phyloP scores from a whole-genome alignment of 1,140 invertebrate genomes.

The Drosophila sulfurigaster region DNA sequence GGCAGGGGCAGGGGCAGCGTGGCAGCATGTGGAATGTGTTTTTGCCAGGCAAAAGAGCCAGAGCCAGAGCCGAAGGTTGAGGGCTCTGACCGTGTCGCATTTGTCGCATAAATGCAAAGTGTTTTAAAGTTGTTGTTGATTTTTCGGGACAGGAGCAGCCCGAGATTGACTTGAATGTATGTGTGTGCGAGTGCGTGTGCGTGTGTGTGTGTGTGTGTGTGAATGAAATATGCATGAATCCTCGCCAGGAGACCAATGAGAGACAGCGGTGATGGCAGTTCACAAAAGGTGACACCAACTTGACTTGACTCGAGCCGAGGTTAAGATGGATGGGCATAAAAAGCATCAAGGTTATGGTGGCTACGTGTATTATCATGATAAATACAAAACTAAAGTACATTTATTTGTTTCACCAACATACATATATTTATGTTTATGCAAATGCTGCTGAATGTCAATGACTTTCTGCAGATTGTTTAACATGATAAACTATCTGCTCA shows the following conservation, averaged over 20 bases:
- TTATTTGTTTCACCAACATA: conserved; percentile 5
- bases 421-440: background rate
- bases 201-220: background rate
- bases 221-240: conserved; percentile 33
- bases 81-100: conserved; percentile 57
- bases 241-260: background rate
- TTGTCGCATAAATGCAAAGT: conserved; percentile 65
- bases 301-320: conserved; percentile 3
- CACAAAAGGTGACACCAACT: conserved; percentile 1
- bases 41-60: background rate
- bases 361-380: background rate
- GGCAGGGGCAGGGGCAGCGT: conserved; percentile 33
- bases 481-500: background rate
- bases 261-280: background rate
- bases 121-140: conserved; percentile 64
- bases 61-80: background rate
- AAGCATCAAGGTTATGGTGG: background rate
- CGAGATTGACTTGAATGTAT: conserved; percentile 35
- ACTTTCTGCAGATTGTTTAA: background rate
- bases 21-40: conserved; percentile 14
- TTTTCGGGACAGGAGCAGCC: conserved; percentile 31
- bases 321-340: conserved; percentile 7
- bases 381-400: conserved; percentile 13
- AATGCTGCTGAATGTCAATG: background rate
- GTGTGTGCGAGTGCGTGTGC: background rate